phyloP scores from a whole-genome alignment of 2,113 vertebrate genomes.

The Stegastes partitus region DNA sequence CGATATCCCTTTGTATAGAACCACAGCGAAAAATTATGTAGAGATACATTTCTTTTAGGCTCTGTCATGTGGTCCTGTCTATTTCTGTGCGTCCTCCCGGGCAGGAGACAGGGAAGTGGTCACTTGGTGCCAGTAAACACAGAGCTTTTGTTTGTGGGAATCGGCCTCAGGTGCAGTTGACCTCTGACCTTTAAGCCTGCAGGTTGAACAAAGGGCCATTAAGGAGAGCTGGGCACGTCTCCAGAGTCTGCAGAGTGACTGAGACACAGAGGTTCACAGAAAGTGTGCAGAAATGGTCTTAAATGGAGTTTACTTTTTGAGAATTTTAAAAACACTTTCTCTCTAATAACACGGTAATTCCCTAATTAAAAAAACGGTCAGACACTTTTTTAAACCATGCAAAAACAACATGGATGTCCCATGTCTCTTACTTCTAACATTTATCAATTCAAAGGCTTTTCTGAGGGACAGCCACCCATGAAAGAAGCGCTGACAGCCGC shows the following conservation, averaged over 20 bases:
- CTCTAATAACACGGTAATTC: neutral
- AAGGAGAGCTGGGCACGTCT: conserved; percentile 72
- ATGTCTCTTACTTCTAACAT: conserved; percentile 14
- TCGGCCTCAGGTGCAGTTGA: conserved; percentile 87
- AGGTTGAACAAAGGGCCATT: conserved; percentile 86
- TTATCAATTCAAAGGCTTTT: conserved; percentile 25
- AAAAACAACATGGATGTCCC: no score
- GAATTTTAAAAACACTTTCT: neutral
- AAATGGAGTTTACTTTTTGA: conserved; percentile 4
- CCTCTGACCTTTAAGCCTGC: conserved; percentile 82
- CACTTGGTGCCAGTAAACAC: conserved; percentile 78
- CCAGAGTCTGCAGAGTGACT: conserved; percentile 60
- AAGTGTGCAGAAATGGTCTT: conserved; percentile 58
- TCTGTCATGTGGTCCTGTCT: conserved; percentile 26
- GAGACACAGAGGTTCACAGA: conserved; percentile 66
- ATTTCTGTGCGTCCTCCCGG: conserved; percentile 8
- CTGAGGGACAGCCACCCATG: conserved; percentile 52
- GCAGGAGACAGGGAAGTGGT: conserved; percentile 77
- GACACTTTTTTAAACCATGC: no score
- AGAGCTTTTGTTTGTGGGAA: conserved; percentile 85
- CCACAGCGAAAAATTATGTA: no score
- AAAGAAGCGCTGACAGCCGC: conserved; percentile 70
- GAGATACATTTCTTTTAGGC: neutral
- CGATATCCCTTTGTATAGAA: neutral
- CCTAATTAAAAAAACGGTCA: neutral